Evolutionary conservation across 2,888 invertebrate genomes (phyloP), one percentile per base, ranked within the genome.

Genomic region (Nycteola revayana): DNA sequence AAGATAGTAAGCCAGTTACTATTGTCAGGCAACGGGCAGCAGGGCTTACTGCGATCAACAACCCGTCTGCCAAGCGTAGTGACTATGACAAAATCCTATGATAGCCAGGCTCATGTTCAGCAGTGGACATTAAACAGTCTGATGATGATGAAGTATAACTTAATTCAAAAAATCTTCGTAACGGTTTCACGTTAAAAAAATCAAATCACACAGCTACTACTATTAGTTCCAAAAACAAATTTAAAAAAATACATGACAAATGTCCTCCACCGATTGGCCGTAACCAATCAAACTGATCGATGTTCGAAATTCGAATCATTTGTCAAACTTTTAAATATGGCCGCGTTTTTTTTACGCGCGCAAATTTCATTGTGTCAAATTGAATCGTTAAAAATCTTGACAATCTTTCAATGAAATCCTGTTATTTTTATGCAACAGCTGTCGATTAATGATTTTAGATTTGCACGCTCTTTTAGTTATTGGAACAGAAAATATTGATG

Each of bases 231-330:
- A 41, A 39, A 49, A 49, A 43, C 36, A 47, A 46, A 49, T 49
- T 55, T 64, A 54, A 63, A 67, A 66, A n/a, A 51, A 52, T 54
- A 61, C 66, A 74, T 83, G 84, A 84, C 76, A 79, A 79, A 84
- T 82, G 66, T 69, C 66, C 53, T 38, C 44, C 68, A 52, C 61
- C 70, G 74, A 78, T 77, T 71, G 73, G 66, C 71, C 75, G 78
- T 72, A 73, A 68, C 86, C 73, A 81, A 86, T 86, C 67, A 66
- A 65, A 71, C 66, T 81, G 85, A 84, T 78, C 73, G 81, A 75
- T 75, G 73, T 69, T 63, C 66, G 61, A 69, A 67, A 73, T 64
- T 74, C 63, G 60, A 54, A 75, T 79, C 79, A 75, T 85, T 85
- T 83, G 76, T 85, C 84, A 83, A 75, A 68, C 59, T 72, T 75